Evolutionary conservation across 2,888 invertebrate genomes (phyloP).

Genomic region (Perdita meconis): DNA sequence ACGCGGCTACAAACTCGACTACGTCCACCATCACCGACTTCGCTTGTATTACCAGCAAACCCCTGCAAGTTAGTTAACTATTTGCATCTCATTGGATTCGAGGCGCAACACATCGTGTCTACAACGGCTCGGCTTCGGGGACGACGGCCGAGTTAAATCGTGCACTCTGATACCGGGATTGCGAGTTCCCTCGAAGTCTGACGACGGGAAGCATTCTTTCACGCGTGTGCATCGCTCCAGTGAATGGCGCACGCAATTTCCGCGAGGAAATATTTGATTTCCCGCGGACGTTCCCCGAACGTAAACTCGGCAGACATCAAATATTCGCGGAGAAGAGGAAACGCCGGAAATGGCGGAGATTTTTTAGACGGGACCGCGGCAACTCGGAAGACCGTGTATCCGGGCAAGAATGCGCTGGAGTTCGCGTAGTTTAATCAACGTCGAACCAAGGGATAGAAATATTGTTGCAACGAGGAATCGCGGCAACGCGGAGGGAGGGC

Average conservation of each 20-base stretch:
- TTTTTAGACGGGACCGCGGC: neutral
- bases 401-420: neutral
- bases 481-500: neutral
- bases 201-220: neutral
- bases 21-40: neutral
- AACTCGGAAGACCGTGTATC: neutral
- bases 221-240: neutral
- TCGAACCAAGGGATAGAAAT: neutral
- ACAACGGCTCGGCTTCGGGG: neutral
- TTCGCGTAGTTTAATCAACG: conserved; percentile 17
- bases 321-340: neutral
- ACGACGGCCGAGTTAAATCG: conserved; percentile 7
- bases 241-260: neutral
- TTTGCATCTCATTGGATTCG: conserved; percentile 37
- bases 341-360: neutral
- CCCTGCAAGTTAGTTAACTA: conserved; percentile 26
- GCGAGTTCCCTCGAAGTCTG: conserved; percentile 1
- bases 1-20: conserved; percentile 12
- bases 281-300: neutral
- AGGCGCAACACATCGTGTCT: neutral
- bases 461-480: conserved; percentile 12
- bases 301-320: neutral
- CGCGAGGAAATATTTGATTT: neutral
- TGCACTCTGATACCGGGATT: conserved; percentile 1
- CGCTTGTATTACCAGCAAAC: conserved; percentile 21